A percentile compares a stretch with the other conserved stretches of the same genome.
Conservation (phyloP, 2,888 invertebrate genomes). For the Leptothorax acervorum region DNA sequence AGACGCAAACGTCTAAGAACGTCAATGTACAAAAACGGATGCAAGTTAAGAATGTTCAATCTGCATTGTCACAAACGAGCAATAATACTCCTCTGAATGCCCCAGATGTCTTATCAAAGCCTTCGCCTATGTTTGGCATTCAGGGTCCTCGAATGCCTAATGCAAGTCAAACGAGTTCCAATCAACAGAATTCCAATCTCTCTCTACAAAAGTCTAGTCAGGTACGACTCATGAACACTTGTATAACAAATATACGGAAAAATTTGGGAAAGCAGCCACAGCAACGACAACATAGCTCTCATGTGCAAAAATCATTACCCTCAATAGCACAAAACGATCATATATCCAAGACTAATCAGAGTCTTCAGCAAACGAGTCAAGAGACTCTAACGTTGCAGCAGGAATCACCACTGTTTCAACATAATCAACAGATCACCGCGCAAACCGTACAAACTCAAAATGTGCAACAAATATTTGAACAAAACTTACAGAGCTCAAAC, state of each 20-base stretch:
- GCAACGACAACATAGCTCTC: conserved; percentile 66
- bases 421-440: conserved; percentile 81
- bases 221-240: conserved; percentile 71
- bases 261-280: conserved; percentile 67
- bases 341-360: conserved; percentile 78
- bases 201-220: conserved; percentile 75
- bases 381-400: conserved; percentile 74
- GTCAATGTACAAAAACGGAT: conserved; percentile 70
- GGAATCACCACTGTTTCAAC: conserved; percentile 79
- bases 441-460: conserved; percentile 82
- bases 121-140: conserved; percentile 65
- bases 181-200: conserved; percentile 71
- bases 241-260: conserved; percentile 70
- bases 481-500: conserved; percentile 79
- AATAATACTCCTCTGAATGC: conserved; percentile 59
- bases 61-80: conserved; percentile 62
- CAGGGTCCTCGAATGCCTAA: conserved; percentile 70
- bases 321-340: conserved; percentile 77
- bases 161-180: conserved; percentile 64
- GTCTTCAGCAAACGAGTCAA: conserved; percentile 74
- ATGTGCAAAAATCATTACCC: conserved; percentile 72
- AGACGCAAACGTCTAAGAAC: conserved; percentile 70
- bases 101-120: conserved; percentile 66
- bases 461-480: conserved; percentile 82
- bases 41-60: conserved; percentile 66